Percentiles rank a stretch among this genome's conserved stretches.
Evolutionary conservation across 2,888 invertebrate genomes (phyloP).

Genomic region (Hyposoter didymator): DNA sequence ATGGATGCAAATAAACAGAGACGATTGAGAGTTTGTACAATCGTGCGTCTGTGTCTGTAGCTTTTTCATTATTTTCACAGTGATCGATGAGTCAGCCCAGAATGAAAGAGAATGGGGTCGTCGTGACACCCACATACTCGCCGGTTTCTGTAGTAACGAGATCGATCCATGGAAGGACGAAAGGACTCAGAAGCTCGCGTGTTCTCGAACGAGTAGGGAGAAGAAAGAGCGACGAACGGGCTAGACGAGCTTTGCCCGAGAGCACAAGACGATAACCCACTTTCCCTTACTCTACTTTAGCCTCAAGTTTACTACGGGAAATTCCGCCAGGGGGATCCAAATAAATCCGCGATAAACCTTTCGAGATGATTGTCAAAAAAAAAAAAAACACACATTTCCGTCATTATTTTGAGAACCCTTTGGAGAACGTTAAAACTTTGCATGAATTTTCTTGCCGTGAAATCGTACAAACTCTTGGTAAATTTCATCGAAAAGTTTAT

Average conservation of each 20-base stretch:
- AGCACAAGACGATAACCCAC: slow-evolving; percentile 54
- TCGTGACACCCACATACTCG: slow-evolving; percentile 1
- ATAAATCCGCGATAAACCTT: not conserved
- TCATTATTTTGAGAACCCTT: not conserved
- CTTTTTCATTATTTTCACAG: slow-evolving; percentile 25
- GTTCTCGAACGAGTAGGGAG: slow-evolving; percentile 23
- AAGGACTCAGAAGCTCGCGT: slow-evolving; percentile 37
- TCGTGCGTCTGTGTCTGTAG: not conserved
- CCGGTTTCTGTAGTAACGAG: slow-evolving; percentile 26
- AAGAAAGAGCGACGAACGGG: slow-evolving; percentile 54
- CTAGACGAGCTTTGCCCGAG: slow-evolving; percentile 39
- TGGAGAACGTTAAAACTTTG: not conserved
- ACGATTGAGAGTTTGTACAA: not conserved
- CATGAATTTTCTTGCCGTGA: not conserved
- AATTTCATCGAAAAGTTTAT: not conserved
- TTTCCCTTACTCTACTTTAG: slow-evolving; percentile 36
- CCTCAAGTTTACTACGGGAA: not conserved
- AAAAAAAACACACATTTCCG: not conserved
- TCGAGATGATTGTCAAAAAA: not conserved
- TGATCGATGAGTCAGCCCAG: slow-evolving; percentile 35
- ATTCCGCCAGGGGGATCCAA: not conserved
- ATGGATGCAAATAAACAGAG: not conserved
- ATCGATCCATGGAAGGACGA: slow-evolving; percentile 60
- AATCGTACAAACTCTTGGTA: not conserved
- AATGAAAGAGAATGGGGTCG: slow-evolving; percentile 64